Evolutionary conservation across 1,140 invertebrate genomes (phyloP).

Genomic region (Macrobrachium rosenbergii): DNA sequence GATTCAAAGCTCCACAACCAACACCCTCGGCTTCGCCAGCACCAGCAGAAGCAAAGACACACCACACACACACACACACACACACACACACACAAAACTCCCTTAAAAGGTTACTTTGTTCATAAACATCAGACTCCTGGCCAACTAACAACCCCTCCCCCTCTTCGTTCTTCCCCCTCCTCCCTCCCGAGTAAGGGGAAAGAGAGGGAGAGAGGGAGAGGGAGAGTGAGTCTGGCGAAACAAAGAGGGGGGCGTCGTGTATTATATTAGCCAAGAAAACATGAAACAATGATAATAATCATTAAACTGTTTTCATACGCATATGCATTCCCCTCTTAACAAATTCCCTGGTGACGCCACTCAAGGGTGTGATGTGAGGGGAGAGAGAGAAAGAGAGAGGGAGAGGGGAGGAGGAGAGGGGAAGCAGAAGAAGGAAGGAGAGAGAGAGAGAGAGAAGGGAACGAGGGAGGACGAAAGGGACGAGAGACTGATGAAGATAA

Average conservation of each 20-base stretch:
- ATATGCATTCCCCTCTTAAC: too few species aligned
- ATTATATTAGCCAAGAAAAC: too few species aligned
- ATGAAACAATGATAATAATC: too few species aligned
- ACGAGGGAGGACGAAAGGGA: background rate
- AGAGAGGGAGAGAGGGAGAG: slow-evolving; percentile 10
- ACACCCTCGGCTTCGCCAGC: too few species aligned
- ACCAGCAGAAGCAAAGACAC: too few species aligned
- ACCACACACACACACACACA: too few species aligned
- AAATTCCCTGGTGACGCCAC: background rate
- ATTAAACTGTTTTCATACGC: too few species aligned
- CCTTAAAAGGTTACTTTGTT: too few species aligned
- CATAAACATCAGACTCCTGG: too few species aligned
- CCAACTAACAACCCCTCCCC: background rate
- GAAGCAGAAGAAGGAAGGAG: background rate
- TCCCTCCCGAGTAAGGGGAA: background rate
- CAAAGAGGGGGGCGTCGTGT: too few species aligned
- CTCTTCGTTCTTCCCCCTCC: background rate
- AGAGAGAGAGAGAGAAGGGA: background rate
- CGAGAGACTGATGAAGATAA: background rate
- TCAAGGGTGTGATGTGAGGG: background rate
- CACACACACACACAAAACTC: too few species aligned
- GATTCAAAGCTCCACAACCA: too few species aligned
- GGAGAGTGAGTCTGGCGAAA: background rate
- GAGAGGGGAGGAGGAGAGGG: background rate
- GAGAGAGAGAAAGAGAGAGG: slow-evolving; percentile 1